Base-by-base conservation (phyloP, 2,113 vertebrate species). In the Anguilla japonica region DNA sequence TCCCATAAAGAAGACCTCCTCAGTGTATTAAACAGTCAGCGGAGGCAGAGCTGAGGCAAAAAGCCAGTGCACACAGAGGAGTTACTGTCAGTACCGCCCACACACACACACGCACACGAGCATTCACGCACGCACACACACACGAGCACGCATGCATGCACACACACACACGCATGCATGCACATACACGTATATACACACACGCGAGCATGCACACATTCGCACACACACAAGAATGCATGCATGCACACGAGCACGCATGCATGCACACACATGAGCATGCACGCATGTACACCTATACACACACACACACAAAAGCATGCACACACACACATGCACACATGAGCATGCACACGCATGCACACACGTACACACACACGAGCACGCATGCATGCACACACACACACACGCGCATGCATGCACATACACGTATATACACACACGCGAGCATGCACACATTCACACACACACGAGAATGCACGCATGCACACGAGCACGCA, bases 1-100 rank as follows among this genome's bases (percentile, higher is more conserved):
- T 26, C 75, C n/a, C 46, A 57, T 13, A 26, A 86, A 63, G 46
- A 63, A 86, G 79, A 86, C 79, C 60, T 78, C 53, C 50, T 26
- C 18, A 16, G 50, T 78, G 67, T 75, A 78, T 78, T 78, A 78
- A 84, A 46, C 43, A 78, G 26, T 50, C 46, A 20, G 8, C 57
- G 50, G 39, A 56, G 50, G 50, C 84, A 22, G 18, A 53, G 56
- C 5, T 26, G 50, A 83, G 53, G 29, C 78, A 85, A 41, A 50
- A 39, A n/a, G 46, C 46, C 79, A 80, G 79, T 41, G 40, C 40
- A 40, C 43, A 41, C 78, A 60, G 8, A n/a, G 39, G 78, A 85
- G 46, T 41, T 39, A 85, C 7, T 50, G 84, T 78, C 15, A 40
- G 20, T 41, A 41, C 43, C 8, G 43, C 43, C 43, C 43, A 46